These are phyloP conservation scores for Geotrypetes seraphini DNA, from an alignment of 2,797 vertebrate genomes.

Conservation along the genomic window DNA sequence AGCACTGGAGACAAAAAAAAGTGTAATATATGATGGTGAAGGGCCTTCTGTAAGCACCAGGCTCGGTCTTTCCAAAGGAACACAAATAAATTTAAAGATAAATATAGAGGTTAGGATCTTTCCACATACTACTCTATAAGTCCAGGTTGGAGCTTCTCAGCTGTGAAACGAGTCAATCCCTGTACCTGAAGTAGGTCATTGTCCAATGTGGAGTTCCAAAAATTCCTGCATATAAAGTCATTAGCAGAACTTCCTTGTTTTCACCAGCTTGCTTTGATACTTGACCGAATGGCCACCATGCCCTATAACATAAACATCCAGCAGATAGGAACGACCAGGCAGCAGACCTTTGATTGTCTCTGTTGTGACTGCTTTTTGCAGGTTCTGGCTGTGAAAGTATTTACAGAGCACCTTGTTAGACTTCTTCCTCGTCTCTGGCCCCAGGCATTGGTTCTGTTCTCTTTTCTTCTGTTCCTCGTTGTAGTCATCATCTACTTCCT, in stretches of 20 bases:
- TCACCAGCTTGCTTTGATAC: constrained; percentile 97
- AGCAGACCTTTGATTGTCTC: constrained; percentile 86
- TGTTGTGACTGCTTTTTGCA: constrained; percentile 92
- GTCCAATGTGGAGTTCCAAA: constrained; percentile 65
- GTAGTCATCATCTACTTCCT: constrained; percentile 76
- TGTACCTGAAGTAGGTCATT: constrained; percentile 64
- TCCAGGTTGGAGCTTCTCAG: constrained; percentile 64
- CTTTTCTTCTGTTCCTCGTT: constrained; percentile 78
- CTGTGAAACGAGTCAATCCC: constrained; percentile 76
- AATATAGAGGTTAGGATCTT: constrained; percentile 75
- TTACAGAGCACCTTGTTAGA: constrained; percentile 95
- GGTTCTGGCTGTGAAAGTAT: constrained; percentile 92
- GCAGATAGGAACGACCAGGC: constrained; percentile 85
- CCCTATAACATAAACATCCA: constrained; percentile 92
- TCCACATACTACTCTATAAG: constrained; percentile 73
- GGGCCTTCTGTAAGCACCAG: constrained; percentile 26
- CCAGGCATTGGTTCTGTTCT: constrained; percentile 89
- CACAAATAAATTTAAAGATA: constrained; percentile 66
- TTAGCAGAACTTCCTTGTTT: constrained; percentile 96
- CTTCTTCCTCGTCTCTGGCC: constrained; percentile 83
- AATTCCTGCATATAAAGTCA: constrained; percentile 52
- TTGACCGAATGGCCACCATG: constrained; percentile 89
- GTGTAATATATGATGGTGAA: constrained; percentile 19
- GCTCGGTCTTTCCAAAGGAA: constrained; percentile 30
- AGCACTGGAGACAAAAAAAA: constrained; percentile 18